Evolutionary conservation across 2,888 invertebrate genomes (phyloP), one percentile per base, ranked within the genome.

Genomic region (Drosophila buzzatii): DNA sequence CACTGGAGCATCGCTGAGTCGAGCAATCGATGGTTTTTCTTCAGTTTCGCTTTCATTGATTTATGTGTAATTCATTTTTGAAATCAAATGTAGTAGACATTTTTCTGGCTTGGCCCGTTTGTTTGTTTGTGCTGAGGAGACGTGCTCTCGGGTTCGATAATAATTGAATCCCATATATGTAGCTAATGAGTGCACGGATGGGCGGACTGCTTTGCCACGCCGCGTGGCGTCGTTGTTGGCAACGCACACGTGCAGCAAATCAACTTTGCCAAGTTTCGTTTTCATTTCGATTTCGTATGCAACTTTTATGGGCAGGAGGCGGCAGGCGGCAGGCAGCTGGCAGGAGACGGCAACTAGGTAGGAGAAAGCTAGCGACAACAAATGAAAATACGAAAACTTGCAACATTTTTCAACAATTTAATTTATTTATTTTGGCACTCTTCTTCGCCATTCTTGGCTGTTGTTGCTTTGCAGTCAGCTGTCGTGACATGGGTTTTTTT

Each of bases 381-480:
- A 55, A 47, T 33, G 18, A 42, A 61, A 44, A 20, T 23, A 45
- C 39, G 20, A 63, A 71, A 87, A 72, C 82, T 76, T 82, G 76
- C 82, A 70, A 85, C 82, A 82, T 85, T 85, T 84, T 84, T 75
- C 70, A 85, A 88, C 89, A 88, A 80, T 84, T 84, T 84, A 82
- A 88, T 84, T 85, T 84, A 84, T 84, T 88, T 84, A 88, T 88
- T 85, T 88, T 82, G 87, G 76, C 88, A 83, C 79, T 70, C 78
- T 83, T 73, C 63, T 60, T 78, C 39, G 44, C 44, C 67, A 23
- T 31, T 45, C 61, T 55, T 70, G 68, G 68, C 45, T 72, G 56
- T 69, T 76, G 63, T 67, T 60, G 59, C 57, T 58, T 75, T 55
- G 68, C 70, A 85, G 89, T 89, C 89, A 79, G 76, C 79, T 81